These are phyloP conservation scores for Drosophila acutilabella DNA, from an alignment of 2,888 invertebrate species.

Conservation along the genomic window DNA sequence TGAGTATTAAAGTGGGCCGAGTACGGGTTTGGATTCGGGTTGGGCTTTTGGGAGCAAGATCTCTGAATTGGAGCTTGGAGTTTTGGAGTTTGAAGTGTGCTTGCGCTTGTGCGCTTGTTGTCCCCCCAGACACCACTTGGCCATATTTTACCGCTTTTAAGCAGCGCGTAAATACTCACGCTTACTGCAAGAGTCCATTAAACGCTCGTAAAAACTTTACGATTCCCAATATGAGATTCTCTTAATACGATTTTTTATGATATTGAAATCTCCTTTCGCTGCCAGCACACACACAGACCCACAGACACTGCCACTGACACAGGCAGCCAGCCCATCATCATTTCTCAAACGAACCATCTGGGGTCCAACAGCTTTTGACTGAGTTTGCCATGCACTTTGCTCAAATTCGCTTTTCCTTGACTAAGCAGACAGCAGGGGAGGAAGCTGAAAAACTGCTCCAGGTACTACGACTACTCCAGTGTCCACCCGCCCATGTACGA, in stretches of 20 bases:
- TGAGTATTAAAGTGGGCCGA: conserved; percentile 18
- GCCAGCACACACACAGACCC: conserved; percentile 46
- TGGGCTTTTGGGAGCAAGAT: too few species aligned
- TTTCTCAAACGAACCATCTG: conserved; percentile 54
- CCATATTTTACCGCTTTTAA: conserved; percentile 78
- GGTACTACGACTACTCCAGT: conserved; percentile 34
- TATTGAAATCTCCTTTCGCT: conserved; percentile 83
- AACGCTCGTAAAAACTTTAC: conserved; percentile 85
- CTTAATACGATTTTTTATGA: conserved; percentile 84
- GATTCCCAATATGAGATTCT: conserved; percentile 84
- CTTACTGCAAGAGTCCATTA: conserved; percentile 84
- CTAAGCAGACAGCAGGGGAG: conserved; percentile 1
- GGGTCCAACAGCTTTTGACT: conserved; percentile 52
- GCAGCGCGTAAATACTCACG: conserved; percentile 80
- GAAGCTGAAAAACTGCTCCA: conserved; percentile 59
- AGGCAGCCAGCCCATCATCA: conserved; percentile 33
- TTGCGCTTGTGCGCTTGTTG: conserved; percentile 37
- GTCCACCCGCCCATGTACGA: conserved; percentile 23
- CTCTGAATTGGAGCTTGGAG: conserved; percentile 25
- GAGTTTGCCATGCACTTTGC: conserved; percentile 56
- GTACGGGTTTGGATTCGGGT: conserved; percentile 31
- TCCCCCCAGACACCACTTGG: conserved; percentile 67
- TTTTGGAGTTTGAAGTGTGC: conserved; percentile 14
- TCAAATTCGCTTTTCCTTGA: conserved; percentile 48
- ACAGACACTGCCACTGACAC: background rate